A percentile compares a stretch with the other conserved stretches of the same genome.
phyloP scores from a whole-genome alignment of 1,140 invertebrate species.

The Teleopsis dalmanni region DNA sequence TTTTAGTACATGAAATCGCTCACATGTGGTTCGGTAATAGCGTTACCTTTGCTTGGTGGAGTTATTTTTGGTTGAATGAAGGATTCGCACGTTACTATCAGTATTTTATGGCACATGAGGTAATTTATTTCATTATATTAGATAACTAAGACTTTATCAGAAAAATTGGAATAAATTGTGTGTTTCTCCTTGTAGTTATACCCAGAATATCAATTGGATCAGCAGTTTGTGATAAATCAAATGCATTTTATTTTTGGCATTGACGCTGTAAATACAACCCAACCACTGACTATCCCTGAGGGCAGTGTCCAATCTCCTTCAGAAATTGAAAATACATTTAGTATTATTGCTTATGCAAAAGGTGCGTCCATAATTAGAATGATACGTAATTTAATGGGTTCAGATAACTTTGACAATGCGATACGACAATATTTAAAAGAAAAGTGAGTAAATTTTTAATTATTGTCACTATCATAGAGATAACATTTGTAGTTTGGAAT shows the following conservation, averaged over 20 bases:
- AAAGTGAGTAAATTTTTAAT: constrained; percentile 42
- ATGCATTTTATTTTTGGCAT: constrained; percentile 56
- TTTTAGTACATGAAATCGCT: constrained; percentile 56
- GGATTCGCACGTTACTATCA: constrained; percentile 60
- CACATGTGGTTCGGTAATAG: constrained; percentile 65
- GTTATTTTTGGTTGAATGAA: constrained; percentile 60
- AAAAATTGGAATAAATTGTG: neutral
- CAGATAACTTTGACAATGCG: constrained; percentile 54
- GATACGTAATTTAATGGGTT: constrained; percentile 60
- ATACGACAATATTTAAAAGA: constrained; percentile 51
- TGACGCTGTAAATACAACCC: constrained; percentile 55
- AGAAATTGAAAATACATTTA: constrained; percentile 50
- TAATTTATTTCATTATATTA: constrained; percentile 31
- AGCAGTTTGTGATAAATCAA: constrained; percentile 56
- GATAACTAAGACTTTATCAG: neutral
- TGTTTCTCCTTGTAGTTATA: constrained; percentile 17
- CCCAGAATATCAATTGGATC: constrained; percentile 46
- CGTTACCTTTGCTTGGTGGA: constrained; percentile 62
- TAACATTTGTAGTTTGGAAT: too few species aligned
- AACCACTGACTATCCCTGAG: constrained; percentile 49
- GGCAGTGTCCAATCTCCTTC: constrained; percentile 41
- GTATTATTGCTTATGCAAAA: constrained; percentile 54
- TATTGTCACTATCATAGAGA: too few species aligned
- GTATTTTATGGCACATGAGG: constrained; percentile 52
- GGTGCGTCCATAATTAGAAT: constrained; percentile 67